Evolutionary conservation across 2,888 invertebrate species (phyloP), one percentile per base, ranked within the genome.

Genomic region (Cantharis rufa): DNA sequence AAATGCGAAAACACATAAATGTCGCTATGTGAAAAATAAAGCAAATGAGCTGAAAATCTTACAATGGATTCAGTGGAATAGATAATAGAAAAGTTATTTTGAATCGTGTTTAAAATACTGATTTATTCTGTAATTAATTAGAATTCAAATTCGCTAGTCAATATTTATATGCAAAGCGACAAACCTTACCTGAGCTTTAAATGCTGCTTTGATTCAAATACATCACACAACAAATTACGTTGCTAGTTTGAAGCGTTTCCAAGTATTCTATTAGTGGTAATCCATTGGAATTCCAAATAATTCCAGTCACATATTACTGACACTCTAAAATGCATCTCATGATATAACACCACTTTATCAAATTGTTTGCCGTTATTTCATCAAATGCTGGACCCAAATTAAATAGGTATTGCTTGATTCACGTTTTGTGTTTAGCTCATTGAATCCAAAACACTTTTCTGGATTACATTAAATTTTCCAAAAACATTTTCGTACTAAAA

Each of bases 211-310:
- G 64, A 66, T 66, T 66, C 64, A 66, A 66, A 66, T 66, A 66
- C 64, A 66, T 66, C 64, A 66, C 21, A 24, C 64, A 66, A 66
- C 64, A 66, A 66, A 66, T 66, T 66, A 66, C 64, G 64, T 66
- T 66, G 64, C 21, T 66, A 66, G 64, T 66, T 66, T 66, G 64
- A 21, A 66, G 18, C 64, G 21, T 66, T 66, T 16, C 64, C 64
- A 21, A 66, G 64, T 66, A 66, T 66, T 66, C 64, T 66, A 66
- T 66, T 66, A 66, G 64, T 66, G 64, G 64, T 66, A 66, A 66
- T 66, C 64, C 64, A 21, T 66, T 15, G 64, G 64, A 66, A 66
- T 66, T 66, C 24, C 64, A 66, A 24, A 66, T 66, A 66, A 66
- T 66, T 66, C 64, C 13, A 24, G 64, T 66, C 64, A 66, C 64